Conservation (phyloP, 1,140 invertebrate species). For the Drosophila obscura region DNA sequence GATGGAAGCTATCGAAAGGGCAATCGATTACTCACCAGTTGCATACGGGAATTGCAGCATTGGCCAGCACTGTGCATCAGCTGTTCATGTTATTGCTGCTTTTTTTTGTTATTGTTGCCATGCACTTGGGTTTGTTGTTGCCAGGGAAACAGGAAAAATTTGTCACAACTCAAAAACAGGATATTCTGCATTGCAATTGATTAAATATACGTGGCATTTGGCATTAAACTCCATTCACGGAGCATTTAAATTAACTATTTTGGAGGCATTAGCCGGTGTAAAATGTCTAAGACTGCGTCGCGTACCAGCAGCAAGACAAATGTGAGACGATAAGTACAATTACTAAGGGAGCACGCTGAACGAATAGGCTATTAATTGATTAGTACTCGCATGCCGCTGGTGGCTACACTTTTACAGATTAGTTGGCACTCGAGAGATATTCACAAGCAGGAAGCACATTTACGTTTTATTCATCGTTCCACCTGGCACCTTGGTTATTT, state of each 20-base stretch:
- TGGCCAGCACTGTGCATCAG: slow-evolving; percentile 44
- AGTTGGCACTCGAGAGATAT: slow-evolving; percentile 14
- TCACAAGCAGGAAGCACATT: slow-evolving; percentile 6
- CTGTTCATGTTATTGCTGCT: slow-evolving; percentile 47
- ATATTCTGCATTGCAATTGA: slow-evolving; percentile 52
- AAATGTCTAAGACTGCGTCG: slow-evolving; percentile 59
- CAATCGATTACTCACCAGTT: slow-evolving; percentile 27
- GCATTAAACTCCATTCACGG: not conserved
- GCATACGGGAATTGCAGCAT: not conserved
- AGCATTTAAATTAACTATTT: slow-evolving; percentile 1
- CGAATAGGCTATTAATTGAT: slow-evolving; percentile 36
- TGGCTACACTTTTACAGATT: slow-evolving; percentile 18
- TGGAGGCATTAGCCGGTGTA: not conserved
- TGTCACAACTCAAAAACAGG: slow-evolving; percentile 55
- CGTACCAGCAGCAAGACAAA: slow-evolving; percentile 49
- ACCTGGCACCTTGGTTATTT: slow-evolving; percentile 11
- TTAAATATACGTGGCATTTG: slow-evolving; percentile 52
- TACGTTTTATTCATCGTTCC: slow-evolving; percentile 3
- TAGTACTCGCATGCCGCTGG: slow-evolving; percentile 16
- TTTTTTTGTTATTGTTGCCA: slow-evolving; percentile 64
- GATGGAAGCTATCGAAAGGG: not conserved
- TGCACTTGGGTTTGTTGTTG: slow-evolving; percentile 23
- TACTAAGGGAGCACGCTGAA: slow-evolving; percentile 7
- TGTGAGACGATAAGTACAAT: slow-evolving; percentile 40
- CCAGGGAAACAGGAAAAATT: slow-evolving; percentile 46